phyloP scores from a whole-genome alignment of 2,888 invertebrate species.

The Abrostola triplasia region DNA sequence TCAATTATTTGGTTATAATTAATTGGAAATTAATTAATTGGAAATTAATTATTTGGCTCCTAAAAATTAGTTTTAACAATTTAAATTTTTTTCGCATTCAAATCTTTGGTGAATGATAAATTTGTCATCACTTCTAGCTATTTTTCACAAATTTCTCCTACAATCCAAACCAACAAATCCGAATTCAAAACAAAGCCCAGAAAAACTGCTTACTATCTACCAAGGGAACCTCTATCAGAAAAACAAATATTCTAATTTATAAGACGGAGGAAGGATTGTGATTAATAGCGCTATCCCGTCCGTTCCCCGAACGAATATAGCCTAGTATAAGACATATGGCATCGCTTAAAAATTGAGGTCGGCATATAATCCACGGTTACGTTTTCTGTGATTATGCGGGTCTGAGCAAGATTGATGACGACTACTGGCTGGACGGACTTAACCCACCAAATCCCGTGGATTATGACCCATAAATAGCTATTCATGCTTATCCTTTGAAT shows the following conservation, averaged over 20 bases:
- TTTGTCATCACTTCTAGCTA: neutral
- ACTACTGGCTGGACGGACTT: constrained; percentile 68
- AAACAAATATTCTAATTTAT: constrained; percentile 53
- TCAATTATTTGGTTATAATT: too few species aligned
- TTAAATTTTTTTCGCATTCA: too few species aligned
- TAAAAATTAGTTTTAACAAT: too few species aligned
- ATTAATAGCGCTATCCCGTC: constrained; percentile 44
- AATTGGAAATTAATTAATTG: too few species aligned
- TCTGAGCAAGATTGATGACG: constrained; percentile 86
- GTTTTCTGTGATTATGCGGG: constrained; percentile 84
- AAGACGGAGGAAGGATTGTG: constrained; percentile 49
- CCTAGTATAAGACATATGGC: constrained; percentile 56
- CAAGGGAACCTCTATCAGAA: constrained; percentile 22
- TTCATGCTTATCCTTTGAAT: constrained; percentile 69
- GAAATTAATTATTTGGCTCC: too few species aligned
- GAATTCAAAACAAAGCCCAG: constrained; percentile 6
- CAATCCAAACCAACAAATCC: neutral
- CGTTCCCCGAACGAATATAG: constrained; percentile 34
- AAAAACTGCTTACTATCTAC: constrained; percentile 10
- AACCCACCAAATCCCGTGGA: constrained; percentile 73
- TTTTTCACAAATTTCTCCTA: neutral
- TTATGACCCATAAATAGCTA: constrained; percentile 80
- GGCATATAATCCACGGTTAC: constrained; percentile 78
- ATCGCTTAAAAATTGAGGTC: constrained; percentile 79
- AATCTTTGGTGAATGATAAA: neutral